These are phyloP conservation scores for Melitaea athalia DNA, from an alignment of 2,888 invertebrate species.

Conservation along the genomic window DNA sequence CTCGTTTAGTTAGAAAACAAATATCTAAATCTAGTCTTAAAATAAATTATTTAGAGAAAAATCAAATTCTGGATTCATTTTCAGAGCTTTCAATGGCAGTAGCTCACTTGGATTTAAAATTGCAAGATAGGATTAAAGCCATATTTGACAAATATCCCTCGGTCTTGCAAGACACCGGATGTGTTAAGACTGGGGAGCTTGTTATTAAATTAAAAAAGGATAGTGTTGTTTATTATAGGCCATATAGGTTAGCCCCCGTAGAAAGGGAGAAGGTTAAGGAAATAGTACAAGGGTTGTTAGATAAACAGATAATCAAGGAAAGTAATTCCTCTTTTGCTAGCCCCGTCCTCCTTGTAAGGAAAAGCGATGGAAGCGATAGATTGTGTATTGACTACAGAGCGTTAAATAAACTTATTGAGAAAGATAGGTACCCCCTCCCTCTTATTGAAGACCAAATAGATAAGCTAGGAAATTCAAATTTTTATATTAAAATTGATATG, in stretches of 20 bases:
- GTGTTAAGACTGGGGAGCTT: constrained; percentile 37
- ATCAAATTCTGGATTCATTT: neutral
- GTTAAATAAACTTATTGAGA: too few relatives aligned
- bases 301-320: too few relatives aligned
- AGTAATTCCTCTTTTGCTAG: too few relatives aligned
- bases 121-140: constrained; percentile 31
- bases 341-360: too few relatives aligned
- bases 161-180: constrained; percentile 22
- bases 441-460: too few relatives aligned
- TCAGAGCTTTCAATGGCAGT: neutral
- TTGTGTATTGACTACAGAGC: too few relatives aligned
- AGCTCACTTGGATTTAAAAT: constrained; percentile 22
- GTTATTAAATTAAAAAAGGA: constrained; percentile 35
- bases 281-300: too few relatives aligned
- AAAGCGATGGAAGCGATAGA: too few relatives aligned
- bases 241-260: constrained; percentile 38
- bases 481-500: too few relatives aligned
- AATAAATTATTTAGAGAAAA: constrained; percentile 6
- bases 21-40: neutral
- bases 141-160: constrained; percentile 34
- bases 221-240: constrained; percentile 37
- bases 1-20: constrained; percentile 16
- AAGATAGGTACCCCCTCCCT: too few relatives aligned
- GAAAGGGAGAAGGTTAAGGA: constrained; percentile 32
- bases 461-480: too few relatives aligned